phyloP scores from a whole-genome alignment of 1,140 invertebrate genomes.

The Drosophila subobscura region DNA sequence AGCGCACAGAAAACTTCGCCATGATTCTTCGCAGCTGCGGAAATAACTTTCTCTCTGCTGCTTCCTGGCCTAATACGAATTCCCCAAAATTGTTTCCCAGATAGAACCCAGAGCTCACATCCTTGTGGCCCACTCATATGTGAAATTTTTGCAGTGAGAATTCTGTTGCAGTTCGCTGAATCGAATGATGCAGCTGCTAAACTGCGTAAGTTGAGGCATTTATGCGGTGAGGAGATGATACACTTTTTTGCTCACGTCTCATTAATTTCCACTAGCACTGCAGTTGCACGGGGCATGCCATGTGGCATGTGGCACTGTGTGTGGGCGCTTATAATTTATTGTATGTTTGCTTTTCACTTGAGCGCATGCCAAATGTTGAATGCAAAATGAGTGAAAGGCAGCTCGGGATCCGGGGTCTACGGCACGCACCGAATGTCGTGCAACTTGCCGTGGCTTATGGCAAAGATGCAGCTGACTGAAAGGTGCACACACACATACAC shows the following conservation, averaged over 20 bases:
- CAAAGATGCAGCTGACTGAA: slow-evolving; percentile 55
- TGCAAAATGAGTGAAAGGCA: slow-evolving; percentile 15
- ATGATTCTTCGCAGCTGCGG: not conserved
- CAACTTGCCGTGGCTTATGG: slow-evolving; percentile 52
- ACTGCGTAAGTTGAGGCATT: slow-evolving; percentile 57
- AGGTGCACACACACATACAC: slow-evolving; percentile 23
- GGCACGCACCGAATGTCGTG: slow-evolving; percentile 62
- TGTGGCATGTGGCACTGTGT: slow-evolving; percentile 9
- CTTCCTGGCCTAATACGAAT: slow-evolving; percentile 14
- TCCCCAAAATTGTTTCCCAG: slow-evolving; percentile 19
- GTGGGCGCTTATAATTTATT: slow-evolving; percentile 71
- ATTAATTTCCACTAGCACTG: slow-evolving; percentile 69
- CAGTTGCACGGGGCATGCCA: slow-evolving; percentile 12
- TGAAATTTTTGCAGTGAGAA: slow-evolving; percentile 50
- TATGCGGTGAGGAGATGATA: slow-evolving; percentile 11
- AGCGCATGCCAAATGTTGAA: slow-evolving; percentile 45
- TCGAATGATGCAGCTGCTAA: slow-evolving; percentile 68
- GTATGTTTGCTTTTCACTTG: slow-evolving; percentile 74
- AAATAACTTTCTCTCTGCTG: slow-evolving; percentile 9
- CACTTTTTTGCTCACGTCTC: slow-evolving; percentile 72
- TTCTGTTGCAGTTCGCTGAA: slow-evolving; percentile 65
- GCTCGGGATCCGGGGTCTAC: slow-evolving; percentile 15
- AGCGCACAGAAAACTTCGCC: not conserved
- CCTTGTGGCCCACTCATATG: slow-evolving; percentile 15
- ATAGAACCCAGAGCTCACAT: slow-evolving; percentile 25